Evolutionary conservation across 1,140 invertebrate genomes (phyloP).

Genomic region (Eufriesea mexicana): DNA sequence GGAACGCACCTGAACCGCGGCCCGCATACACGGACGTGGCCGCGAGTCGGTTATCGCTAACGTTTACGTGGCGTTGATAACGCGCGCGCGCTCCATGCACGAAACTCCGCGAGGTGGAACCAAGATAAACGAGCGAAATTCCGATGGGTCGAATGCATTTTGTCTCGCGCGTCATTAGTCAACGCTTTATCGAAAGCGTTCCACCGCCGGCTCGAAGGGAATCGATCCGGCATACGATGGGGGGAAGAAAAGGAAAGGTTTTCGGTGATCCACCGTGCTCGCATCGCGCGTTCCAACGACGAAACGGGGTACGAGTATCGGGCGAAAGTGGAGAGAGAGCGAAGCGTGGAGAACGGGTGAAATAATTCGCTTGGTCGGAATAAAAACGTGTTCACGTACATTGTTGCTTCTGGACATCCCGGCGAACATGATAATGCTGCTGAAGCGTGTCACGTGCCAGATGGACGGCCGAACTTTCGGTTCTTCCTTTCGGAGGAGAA

Average conservation of each 20-base stretch:
- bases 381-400: constrained; percentile 70
- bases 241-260: background rate
- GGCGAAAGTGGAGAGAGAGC: no score
- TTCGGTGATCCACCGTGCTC: background rate
- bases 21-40: background rate
- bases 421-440: constrained; percentile 68
- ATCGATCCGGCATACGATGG: background rate
- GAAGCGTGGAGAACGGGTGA: background rate
- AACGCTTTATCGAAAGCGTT: constrained; percentile 36
- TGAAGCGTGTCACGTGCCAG: constrained; percentile 64
- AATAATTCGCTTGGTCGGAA: constrained; percentile 21
- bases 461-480: constrained; percentile 26
- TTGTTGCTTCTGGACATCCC: constrained; percentile 70
- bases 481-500: constrained; percentile 32
- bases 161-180: constrained; percentile 37
- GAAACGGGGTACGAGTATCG: background rate
- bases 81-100: constrained; percentile 27
- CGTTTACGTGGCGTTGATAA: constrained; percentile 40
- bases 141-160: constrained; percentile 27
- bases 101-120: constrained; percentile 45
- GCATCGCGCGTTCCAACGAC: background rate
- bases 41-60: constrained; percentile 29
- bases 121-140: constrained; percentile 44
- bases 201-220: background rate
- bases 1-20: background rate